These are phyloP conservation scores for Cistogaster globosa DNA, from an alignment of 2,888 invertebrate species.

Conservation along the genomic window DNA sequence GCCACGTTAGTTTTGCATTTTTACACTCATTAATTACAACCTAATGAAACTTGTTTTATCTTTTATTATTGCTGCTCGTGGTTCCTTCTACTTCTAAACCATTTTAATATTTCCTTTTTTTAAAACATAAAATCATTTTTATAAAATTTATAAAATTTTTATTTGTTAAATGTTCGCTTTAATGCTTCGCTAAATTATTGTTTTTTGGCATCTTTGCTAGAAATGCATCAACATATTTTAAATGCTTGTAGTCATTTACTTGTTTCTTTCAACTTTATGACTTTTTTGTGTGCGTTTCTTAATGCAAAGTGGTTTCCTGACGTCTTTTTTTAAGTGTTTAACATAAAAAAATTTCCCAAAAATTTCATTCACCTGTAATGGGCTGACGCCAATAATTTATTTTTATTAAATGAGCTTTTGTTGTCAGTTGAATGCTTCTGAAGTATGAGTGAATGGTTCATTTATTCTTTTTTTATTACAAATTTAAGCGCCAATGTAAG, in stretches of 20 bases:
- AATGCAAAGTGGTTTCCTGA: slow-evolving; percentile 5
- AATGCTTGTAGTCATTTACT: slow-evolving; percentile 17
- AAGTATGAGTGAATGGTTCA: slow-evolving; percentile 50
- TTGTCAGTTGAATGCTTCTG: slow-evolving; percentile 31
- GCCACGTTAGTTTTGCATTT: slow-evolving; percentile 13
- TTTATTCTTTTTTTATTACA: slow-evolving; percentile 29
- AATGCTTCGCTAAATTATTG: slow-evolving; percentile 79
- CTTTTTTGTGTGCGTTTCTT: slow-evolving; percentile 6
- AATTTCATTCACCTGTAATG: slow-evolving; percentile 80
- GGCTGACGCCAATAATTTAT: slow-evolving; percentile 76
- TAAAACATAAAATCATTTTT: slow-evolving; percentile 30
- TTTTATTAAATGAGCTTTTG: slow-evolving; percentile 32
- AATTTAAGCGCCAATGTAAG: slow-evolving; percentile 29
- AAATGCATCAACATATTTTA: slow-evolving; percentile 5
- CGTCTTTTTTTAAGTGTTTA: slow-evolving; percentile 36
- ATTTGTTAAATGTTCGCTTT: slow-evolving; percentile 82
- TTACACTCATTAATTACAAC: slow-evolving; percentile 23
- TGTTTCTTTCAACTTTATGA: slow-evolving; percentile 35
- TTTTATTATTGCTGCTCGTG: slow-evolving; percentile 8
- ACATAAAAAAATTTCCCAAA: slow-evolving; percentile 67
- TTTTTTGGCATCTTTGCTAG: slow-evolving; percentile 68
- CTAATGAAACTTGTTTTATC: slow-evolving; percentile 6
- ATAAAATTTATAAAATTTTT: slow-evolving; percentile 76
- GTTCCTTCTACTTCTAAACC: slow-evolving; percentile 32
- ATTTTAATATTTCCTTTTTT: slow-evolving; percentile 25